A percentile compares a stretch with the other conserved stretches of the same genome.
Evolutionary conservation across 2,113 vertebrate genomes (phyloP).

Genomic region (Aepyceros melampus): DNA sequence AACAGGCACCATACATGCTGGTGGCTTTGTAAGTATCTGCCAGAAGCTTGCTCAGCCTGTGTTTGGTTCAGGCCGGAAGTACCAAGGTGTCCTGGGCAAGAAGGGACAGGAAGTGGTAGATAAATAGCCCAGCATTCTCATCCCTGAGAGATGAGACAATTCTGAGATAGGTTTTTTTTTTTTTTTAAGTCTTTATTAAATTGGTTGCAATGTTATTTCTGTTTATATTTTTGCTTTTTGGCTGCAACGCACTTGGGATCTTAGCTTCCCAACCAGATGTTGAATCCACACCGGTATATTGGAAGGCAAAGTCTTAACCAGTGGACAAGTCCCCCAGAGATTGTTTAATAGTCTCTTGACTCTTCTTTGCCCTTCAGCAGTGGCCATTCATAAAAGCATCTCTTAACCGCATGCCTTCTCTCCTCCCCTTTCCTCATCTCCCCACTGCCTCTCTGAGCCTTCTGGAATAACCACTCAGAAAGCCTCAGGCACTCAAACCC

Average conservation of each 20-base stretch:
- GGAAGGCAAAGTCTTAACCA: background rate
- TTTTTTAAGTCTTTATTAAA: background rate
- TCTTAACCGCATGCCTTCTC: background rate
- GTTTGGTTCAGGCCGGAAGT: background rate
- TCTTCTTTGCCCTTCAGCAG: no score
- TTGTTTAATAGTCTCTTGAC: background rate
- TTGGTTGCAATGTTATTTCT: background rate
- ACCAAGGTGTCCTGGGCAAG: background rate
- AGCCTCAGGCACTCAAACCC: background rate
- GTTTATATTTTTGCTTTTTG: background rate
- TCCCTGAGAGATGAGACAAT: background rate
- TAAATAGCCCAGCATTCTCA: background rate
- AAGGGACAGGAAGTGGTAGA: background rate
- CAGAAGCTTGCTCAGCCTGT: background rate
- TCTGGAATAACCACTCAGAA: background rate
- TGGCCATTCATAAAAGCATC: background rate
- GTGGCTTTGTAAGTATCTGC: background rate
- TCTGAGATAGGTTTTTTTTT: background rate
- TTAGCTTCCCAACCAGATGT: background rate
- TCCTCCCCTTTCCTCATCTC: no score
- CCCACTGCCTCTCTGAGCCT: background rate
- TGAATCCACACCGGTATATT: background rate
- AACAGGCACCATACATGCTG: background rate
- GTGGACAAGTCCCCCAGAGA: background rate
- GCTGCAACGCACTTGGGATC: background rate